These are phyloP conservation scores for Ditylenchus weischeri DNA, from an alignment of 2,888 invertebrate species.

Conservation along the genomic window DNA sequence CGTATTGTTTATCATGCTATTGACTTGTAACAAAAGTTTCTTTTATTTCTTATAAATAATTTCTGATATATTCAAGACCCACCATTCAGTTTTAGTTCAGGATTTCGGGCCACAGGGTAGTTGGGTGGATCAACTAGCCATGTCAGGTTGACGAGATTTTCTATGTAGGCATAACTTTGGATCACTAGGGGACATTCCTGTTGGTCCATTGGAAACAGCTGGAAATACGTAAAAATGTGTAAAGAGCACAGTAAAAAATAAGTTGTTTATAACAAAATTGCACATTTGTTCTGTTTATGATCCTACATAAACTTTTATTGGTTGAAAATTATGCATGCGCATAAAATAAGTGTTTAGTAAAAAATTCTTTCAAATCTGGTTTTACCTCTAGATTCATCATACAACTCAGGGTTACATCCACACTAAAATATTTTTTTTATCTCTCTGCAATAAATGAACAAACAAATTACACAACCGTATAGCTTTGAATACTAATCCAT, in stretches of 20 bases:
- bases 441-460: neutral
- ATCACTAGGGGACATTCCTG: slow-evolving; percentile 18
- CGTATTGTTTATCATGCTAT: too few species aligned
- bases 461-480: slow-evolving; percentile 40
- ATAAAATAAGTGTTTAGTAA: too few species aligned
- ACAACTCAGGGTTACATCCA: slow-evolving; percentile 57
- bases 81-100: slow-evolving; percentile 47
- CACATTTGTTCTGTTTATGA: too few species aligned
- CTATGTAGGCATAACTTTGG: slow-evolving; percentile 52
- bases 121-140: slow-evolving; percentile 52
- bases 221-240: slow-evolving; percentile 10
- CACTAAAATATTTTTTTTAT: slow-evolving; percentile 34
- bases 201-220: slow-evolving; percentile 19
- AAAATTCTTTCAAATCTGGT: too few species aligned
- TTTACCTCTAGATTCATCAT: slow-evolving; percentile 39
- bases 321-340: too few species aligned
- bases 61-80: too few species aligned
- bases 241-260: neutral
- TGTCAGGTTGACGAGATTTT: slow-evolving; percentile 53
- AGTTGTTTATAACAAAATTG: too few species aligned
- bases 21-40: too few species aligned
- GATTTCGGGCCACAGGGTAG: slow-evolving; percentile 47
- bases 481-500: slow-evolving; percentile 58
- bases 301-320: too few species aligned
- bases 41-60: too few species aligned